Percentiles rank a stretch among this genome's conserved stretches.
Evolutionary conservation across 2,797 vertebrate species (phyloP).

Genomic region (Phyllotis vaccarum): DNA sequence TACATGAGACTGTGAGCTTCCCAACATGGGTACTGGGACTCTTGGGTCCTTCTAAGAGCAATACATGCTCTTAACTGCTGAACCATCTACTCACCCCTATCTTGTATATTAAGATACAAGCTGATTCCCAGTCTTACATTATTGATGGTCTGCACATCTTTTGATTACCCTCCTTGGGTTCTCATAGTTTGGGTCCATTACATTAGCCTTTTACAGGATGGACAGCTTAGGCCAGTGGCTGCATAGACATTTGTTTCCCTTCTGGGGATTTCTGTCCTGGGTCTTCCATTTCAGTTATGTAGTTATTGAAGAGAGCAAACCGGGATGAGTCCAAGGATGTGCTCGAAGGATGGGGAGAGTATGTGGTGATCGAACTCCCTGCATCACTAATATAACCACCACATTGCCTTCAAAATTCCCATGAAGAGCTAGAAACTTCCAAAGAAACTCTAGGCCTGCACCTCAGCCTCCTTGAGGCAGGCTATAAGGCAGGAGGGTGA

Average conservation of each 20-base stretch:
- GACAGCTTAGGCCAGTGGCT: neutral
- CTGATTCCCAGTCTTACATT: neutral
- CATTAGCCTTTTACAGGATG: neutral
- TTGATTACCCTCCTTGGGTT: neutral
- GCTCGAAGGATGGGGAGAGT: neutral
- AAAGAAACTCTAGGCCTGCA: neutral
- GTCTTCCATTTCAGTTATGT: neutral
- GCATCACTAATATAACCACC: fast-evolving
- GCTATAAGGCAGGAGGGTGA: neutral
- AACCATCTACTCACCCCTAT: neutral
- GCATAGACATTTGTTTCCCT: slow-evolving; percentile 39
- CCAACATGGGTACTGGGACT: neutral
- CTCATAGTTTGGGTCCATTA: neutral
- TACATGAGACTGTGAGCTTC: neutral
- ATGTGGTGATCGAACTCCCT: neutral
- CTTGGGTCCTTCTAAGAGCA: neutral
- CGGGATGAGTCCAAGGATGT: neutral
- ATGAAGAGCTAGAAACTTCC: neutral
- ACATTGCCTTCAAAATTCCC: neutral
- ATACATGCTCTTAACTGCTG: neutral
- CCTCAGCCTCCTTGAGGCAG: fast-evolving
- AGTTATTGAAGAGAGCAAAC: neutral
- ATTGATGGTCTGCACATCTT: neutral
- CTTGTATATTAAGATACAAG: neutral
- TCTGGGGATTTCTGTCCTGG: neutral